phyloP scores from a whole-genome alignment of 2,888 invertebrate genomes.

The Ormyrus pomaceus region DNA sequence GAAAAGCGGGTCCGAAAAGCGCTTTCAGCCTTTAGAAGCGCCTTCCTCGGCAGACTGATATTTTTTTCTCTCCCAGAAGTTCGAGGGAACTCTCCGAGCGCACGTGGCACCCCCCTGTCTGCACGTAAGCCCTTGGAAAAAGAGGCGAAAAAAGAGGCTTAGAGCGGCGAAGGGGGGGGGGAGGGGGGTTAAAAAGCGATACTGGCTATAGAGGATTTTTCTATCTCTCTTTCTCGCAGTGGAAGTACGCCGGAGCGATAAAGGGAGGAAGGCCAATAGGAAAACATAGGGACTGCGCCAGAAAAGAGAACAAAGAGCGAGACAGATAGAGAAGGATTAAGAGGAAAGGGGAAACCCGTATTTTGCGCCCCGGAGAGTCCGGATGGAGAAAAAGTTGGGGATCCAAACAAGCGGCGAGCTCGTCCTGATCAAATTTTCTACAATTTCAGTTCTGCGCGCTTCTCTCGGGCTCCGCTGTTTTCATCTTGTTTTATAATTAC shows the following conservation, averaged over 20 bases:
- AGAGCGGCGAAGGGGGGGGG: neutral
- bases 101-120: conserved; percentile 7
- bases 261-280: conserved; percentile 6
- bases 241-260: neutral
- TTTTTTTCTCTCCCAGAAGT: conserved; percentile 4
- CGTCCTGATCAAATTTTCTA: neutral
- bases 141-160: conserved; percentile 26
- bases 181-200: conserved; percentile 20
- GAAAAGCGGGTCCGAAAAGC: neutral
- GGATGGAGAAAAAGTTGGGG: conserved; percentile 17
- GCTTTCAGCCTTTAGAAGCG: conserved; percentile 3
- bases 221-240: conserved; percentile 4
- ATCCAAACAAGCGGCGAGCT: neutral
- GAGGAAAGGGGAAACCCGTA: conserved; percentile 31
- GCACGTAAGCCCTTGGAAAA: conserved; percentile 12
- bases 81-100: conserved; percentile 24
- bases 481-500: neutral
- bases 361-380: conserved; percentile 11
- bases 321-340: conserved; percentile 17
- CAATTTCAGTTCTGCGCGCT: neutral
- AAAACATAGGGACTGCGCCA: conserved; percentile 1
- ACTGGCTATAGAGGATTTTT: neutral
- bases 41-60: neutral
- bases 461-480: neutral
- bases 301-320: conserved; percentile 22